Evolutionary conservation across 2,888 invertebrate species (phyloP).

Genomic region (Leistus spinibarbis): DNA sequence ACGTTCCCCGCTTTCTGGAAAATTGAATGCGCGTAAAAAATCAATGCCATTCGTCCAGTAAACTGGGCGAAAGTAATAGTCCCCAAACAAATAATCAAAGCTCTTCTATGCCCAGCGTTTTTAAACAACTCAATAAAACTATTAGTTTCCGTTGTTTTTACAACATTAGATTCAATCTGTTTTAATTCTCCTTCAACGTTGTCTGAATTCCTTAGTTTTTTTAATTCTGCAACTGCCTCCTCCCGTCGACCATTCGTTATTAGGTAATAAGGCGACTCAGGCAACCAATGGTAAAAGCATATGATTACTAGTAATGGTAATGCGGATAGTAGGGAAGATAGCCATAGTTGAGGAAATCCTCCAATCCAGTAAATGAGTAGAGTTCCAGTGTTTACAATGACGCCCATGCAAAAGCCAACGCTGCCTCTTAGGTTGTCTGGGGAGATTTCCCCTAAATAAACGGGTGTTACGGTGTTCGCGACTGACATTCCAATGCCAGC

Average conservation of each 20-base stretch:
- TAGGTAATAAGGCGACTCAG: slow-evolving; percentile 56
- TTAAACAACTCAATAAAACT: slow-evolving; percentile 60
- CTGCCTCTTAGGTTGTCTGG: slow-evolving; percentile 47
- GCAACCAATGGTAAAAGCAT: slow-evolving; percentile 63
- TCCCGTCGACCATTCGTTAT: slow-evolving; percentile 14
- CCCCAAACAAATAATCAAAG: slow-evolving; percentile 63
- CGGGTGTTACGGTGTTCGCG: slow-evolving; percentile 10
- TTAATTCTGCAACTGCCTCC: slow-evolving; percentile 53
- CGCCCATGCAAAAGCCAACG: slow-evolving; percentile 62
- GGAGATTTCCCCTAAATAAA: slow-evolving; percentile 38
- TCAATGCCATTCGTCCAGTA: slow-evolving; percentile 63
- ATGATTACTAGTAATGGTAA: slow-evolving; percentile 62
- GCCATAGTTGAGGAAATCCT: slow-evolving; percentile 60
- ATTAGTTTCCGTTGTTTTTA: slow-evolving; percentile 61
- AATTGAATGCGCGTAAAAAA: slow-evolving; percentile 64
- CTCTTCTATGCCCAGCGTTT: slow-evolving; percentile 63
- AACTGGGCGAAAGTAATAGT: slow-evolving; percentile 65
- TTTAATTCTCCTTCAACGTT: slow-evolving; percentile 47
- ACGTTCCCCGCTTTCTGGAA: slow-evolving; percentile 54
- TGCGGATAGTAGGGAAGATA: slow-evolving; percentile 61
- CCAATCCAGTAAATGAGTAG: slow-evolving; percentile 64
- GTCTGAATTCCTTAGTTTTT: slow-evolving; percentile 60
- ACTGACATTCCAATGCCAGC: slow-evolving; percentile 62
- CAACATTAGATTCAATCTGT: slow-evolving; percentile 57
- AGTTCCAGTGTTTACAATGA: slow-evolving; percentile 64